These are phyloP conservation scores for Conus betulinus DNA, from an alignment of 1,140 invertebrate genomes.

Conservation along the genomic window DNA sequence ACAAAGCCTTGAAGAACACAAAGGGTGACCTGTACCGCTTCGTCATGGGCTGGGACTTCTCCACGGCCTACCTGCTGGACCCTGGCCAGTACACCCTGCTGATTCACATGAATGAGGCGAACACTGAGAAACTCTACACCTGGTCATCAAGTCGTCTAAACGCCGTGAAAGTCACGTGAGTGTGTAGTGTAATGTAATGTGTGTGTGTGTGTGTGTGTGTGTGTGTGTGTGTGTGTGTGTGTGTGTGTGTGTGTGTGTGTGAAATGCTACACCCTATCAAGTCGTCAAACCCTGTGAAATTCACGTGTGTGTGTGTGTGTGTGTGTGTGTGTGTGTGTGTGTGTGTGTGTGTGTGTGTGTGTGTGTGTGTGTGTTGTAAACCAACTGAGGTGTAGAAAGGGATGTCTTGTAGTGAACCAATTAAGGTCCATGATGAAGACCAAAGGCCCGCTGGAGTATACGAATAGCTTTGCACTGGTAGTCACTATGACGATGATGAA, in stretches of 20 bases:
- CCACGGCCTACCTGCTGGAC: conserved; percentile 37
- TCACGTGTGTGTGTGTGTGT: no score
- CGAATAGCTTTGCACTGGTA: no score
- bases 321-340: no score
- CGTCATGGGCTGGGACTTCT: conserved; percentile 36
- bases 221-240: not conserved
- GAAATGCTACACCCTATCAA: no score
- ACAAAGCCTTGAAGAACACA: conserved; percentile 9
- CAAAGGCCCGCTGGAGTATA: no score
- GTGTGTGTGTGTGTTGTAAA: no score
- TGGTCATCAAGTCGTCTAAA: conserved; percentile 38
- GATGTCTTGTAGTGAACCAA: no score
- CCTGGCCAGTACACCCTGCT: conserved; percentile 39
- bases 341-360: no score
- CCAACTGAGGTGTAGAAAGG: no score
- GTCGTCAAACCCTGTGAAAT: no score
- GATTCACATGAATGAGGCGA: conserved; percentile 40
- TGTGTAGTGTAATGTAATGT: not conserved
- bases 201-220: not conserved
- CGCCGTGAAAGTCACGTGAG: conserved; percentile 41
- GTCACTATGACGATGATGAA: no score
- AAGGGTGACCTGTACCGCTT: conserved; percentile 36
- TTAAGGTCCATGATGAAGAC: no score
- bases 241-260: not conserved
- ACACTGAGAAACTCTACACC: conserved; percentile 38